Base-by-base conservation (phyloP, 1,140 invertebrate genomes). In the Psilanteris sp. region DNA sequence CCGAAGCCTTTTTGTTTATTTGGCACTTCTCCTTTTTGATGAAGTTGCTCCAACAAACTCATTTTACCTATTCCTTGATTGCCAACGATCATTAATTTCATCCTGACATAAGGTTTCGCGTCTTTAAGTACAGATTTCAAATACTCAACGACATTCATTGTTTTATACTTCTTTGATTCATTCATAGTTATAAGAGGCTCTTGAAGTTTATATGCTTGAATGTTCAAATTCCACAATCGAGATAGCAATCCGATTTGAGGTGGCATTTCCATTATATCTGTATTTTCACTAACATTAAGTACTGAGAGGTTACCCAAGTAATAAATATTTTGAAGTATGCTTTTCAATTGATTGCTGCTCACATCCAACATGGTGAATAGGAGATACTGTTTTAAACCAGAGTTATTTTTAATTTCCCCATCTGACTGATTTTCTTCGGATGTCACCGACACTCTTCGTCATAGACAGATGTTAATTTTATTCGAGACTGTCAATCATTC, bases 41-140 rank as follows among this genome's bases (percentile, higher is more conserved):
- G 87, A 4, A 99, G 83, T 79, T 96, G 93, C 67, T 97, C 94
- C 6, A 99, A 86, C 2, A 99, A 87, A 37, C 96, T 97, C 0
- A 97, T 99, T 77, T 82, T 80, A 57, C 87, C 90, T 55, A 96
- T 96, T 7, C 95, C 96, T 83, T 98, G 95, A 5, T 96, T 92
- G 0, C 98, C 98, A 8, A 99, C 97, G 34, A 99, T 93, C 97
- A 99, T 99, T 1, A 99, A 89, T 84, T 99, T 99, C 94, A 99
- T 96, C 26, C 96, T 90, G 3, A 96, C 95, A 86, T 99, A 99
- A 0, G 96, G 94, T 82, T 94, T 93, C 0, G 97, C 97, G 87
- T 99, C 94, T 83, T 96, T 94, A 34, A 96, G 87, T 32, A 96
- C 93, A 0, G 93, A 95, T 83, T 98, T 97, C 0, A 99, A 90